Evolutionary conservation across 2,888 invertebrate species (phyloP), one percentile per base, ranked within the genome.

Genomic region (Eudasyphora cyanicolor): DNA sequence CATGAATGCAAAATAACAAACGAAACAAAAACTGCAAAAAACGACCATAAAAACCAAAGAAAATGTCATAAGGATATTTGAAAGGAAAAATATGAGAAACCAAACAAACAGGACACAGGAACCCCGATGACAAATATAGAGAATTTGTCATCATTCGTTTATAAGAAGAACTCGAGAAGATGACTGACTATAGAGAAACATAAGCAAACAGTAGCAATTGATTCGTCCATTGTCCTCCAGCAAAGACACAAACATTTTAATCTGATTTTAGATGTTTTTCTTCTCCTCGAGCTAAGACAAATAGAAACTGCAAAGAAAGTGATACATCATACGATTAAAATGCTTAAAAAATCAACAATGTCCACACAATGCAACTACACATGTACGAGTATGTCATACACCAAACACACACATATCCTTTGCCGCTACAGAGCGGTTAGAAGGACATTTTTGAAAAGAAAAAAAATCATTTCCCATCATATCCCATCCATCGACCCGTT

Each of bases 251-350:
- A n/a, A n/a, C n/a, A n/a, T n/a, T 38, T 14, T 84, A 75, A 84
- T 80, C 77, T 75, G 83, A 80, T 84, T 84, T 71, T 49, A 38
- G 35, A 29, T 78, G 71, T 71, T 81, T 84, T 81, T 27, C 32
- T 45, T 45, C 38, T 19, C 14, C n/a, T 60, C n/a, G 12, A 32
- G 12, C 32, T 3, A 60, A 62, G 32, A 17, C 32, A 69, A 62
- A 57, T 60, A 71, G 4, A 38, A 76, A 4, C 10, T 38, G 51
- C 45, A 51, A 10, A 77, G 32, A 71, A 29, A 70, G 45, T 71
- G 69, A 84, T 76, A 79, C 84, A 85, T 86, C 86, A 85, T 85
- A 45, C 69, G 84, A 82, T 79, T 79, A 79, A 79, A 82, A 81
- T 82, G 73, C 84, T 85, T 85, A 76, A 85, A 62, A 71, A 82